A percentile compares a stretch with the other conserved stretches of the same genome.
phyloP scores from a whole-genome alignment of 2,888 invertebrate species.

The Diadegma fenestrale region DNA sequence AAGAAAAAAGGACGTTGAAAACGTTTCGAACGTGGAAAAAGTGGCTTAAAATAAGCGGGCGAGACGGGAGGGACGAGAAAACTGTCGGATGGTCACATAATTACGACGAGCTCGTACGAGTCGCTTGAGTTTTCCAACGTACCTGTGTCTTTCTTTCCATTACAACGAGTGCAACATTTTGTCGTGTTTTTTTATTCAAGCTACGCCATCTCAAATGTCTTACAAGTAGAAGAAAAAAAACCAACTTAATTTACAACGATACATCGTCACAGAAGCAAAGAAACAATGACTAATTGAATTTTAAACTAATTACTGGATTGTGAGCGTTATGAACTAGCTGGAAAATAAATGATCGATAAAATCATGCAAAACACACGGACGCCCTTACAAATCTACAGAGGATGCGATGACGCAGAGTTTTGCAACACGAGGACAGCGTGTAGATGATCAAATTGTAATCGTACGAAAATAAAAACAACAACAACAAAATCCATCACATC shows the following conservation, averaged over 20 bases:
- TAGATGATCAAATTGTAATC: conserved; percentile 34
- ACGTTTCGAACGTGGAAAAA: conserved; percentile 2
- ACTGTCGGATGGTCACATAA: conserved; percentile 6
- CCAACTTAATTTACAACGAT: conserved; percentile 37
- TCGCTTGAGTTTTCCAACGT: conserved; percentile 22
- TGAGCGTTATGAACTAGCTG: conserved; percentile 1
- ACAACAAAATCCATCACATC: conserved; percentile 22
- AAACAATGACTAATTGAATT: conserved; percentile 29
- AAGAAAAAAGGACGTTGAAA: conserved; percentile 9
- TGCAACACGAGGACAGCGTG: conserved; percentile 47
- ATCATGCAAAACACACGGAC: conserved; percentile 61
- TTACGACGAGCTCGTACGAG: conserved; percentile 18
- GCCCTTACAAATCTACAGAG: conserved; percentile 47
- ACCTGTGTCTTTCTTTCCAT: conserved; percentile 35
- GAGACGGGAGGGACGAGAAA: conserved; percentile 4
- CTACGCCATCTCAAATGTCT: conserved; percentile 29
- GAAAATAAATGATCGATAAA: conserved; percentile 21
- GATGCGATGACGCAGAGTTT: conserved; percentile 41
- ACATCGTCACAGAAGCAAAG: conserved; percentile 49
- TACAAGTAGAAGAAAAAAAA: conserved; percentile 22
- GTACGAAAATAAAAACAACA: conserved; percentile 1
- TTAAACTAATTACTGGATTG: conserved; percentile 33
- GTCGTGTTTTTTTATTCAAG: conserved; percentile 37
- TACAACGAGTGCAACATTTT: conserved; percentile 27
- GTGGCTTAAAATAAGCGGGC: conserved; percentile 19